Percentiles rank a stretch among this genome's conserved stretches.
These are phyloP conservation scores for Typhlichthys subterraneus DNA, from an alignment of 2,797 vertebrate genomes.

Conservation along the genomic window DNA sequence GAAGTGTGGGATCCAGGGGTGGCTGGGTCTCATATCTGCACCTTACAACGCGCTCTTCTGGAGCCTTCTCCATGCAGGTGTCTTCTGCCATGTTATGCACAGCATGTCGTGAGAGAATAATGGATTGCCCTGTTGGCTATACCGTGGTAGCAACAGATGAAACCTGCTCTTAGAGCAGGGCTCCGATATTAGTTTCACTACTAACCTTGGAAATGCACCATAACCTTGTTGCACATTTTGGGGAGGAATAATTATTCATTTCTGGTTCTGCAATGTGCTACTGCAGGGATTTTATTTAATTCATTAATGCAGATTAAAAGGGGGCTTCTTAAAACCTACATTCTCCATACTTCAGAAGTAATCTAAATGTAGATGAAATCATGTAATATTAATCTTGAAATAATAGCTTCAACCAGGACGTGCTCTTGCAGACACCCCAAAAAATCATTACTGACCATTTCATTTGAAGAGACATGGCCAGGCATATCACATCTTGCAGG, in stretches of 20 bases:
- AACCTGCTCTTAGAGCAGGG: background rate
- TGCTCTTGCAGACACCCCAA: background rate
- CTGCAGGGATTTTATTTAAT: background rate
- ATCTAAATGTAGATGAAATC: conserved; percentile 3
- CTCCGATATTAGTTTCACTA: no score
- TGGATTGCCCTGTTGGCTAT: conserved; percentile 14
- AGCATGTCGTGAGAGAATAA: conserved; percentile 24
- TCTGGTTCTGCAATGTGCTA: background rate
- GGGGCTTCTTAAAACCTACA: background rate
- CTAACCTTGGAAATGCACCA: no score
- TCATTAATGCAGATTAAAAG: background rate
- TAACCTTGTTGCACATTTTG: background rate
- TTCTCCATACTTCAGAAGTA: background rate
- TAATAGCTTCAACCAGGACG: background rate
- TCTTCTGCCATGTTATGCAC: conserved; percentile 38
- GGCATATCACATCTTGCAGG: background rate
- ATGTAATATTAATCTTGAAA: conserved; percentile 3
- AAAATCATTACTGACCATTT: background rate
- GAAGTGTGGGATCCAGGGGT: conserved; percentile 75
- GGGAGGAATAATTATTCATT: background rate
- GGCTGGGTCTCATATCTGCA: conserved; percentile 54
- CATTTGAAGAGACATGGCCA: background rate
- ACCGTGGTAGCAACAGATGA: no score
- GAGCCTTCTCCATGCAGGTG: conserved; percentile 41
- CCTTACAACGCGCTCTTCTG: conserved; percentile 58